Base-by-base conservation (phyloP, 2,888 invertebrate genomes). In the Thecocarcelia acutangulata region DNA sequence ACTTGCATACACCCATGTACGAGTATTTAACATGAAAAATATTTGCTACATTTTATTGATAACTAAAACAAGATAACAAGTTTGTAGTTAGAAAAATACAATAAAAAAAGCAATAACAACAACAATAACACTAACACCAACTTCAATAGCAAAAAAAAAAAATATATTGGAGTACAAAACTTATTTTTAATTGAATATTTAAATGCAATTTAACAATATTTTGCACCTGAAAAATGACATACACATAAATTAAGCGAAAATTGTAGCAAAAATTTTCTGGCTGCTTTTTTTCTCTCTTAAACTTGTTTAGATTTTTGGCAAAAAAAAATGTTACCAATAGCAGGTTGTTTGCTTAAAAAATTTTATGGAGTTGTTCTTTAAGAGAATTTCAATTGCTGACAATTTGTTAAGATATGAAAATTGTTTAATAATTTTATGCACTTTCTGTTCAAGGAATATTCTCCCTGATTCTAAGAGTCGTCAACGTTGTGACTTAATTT, bases 121-220 rank as follows among this genome's bases (percentile, higher is more conserved):
- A 58, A 46, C 17, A 61, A 11, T n/a, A 61, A 33, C 48, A 37
- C 11, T 21, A 44, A 15, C 11, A 37, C 13, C 52, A 63, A 15
- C 17, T 40, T 9, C 42, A 59, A 37, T 37, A 52, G 69, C 66
- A 61, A 33, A 46, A 61, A 66, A 66, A 28, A 61, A 33, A 46
- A 61, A 66, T 61, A 28, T 33, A 78, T 70, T 70, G 58, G 52
- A 74, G 42, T 46, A 76, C 75, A 42, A 81, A 59, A 52, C 52
- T 79, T 73, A 77, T 58, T 78, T 74, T 78, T 82, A 82, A 82
- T 82, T 82, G 82, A 82, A 82, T 82, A 82, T 82, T 82, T 82
- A 78, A 78, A 82, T 78, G 78, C 70, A 82, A 78, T 82, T 82
- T 82, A 82, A 82, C 78, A 78, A 82, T 82, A 82, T 78, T 82